Conservation (phyloP, 2,113 vertebrate species). For the Athene cunicularia region DNA sequence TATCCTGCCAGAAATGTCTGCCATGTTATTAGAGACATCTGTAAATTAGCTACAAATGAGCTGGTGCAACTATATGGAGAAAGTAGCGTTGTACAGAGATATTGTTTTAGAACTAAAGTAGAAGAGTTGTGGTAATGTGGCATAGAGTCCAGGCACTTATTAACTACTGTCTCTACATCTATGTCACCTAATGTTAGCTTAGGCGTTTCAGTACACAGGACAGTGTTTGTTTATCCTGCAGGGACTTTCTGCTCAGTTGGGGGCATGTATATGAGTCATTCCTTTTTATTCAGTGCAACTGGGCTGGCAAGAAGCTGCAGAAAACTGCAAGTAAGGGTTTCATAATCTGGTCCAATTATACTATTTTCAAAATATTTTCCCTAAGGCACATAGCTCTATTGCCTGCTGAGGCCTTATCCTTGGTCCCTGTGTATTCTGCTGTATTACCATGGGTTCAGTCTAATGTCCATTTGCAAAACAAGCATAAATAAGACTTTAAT, state of each 20-base stretch:
- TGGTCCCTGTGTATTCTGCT: background rate
- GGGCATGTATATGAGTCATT: fast-evolving
- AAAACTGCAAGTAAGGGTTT: background rate
- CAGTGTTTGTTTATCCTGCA: background rate
- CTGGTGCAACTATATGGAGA: background rate
- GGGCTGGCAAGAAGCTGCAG: background rate
- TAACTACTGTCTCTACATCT: background rate
- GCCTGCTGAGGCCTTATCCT: background rate
- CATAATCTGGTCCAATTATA: background rate
- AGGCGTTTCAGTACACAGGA: background rate
- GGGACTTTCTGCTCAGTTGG: background rate
- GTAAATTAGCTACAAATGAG: background rate
- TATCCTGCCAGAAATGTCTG: background rate
- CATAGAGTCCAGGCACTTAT: background rate
- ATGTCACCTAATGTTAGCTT: background rate
- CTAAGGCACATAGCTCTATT: background rate
- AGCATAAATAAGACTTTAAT: background rate
- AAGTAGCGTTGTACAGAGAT: background rate
- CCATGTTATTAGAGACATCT: background rate
- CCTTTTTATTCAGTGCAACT: background rate
- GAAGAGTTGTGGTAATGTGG: background rate
- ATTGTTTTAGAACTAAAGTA: background rate
- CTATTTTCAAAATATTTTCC: background rate
- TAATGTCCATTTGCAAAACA: background rate
- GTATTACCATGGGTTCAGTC: background rate